Percentiles rank a stretch among this genome's conserved stretches.
Evolutionary conservation across 2,888 invertebrate species (phyloP).

Genomic region (Galerucella pusilla): DNA sequence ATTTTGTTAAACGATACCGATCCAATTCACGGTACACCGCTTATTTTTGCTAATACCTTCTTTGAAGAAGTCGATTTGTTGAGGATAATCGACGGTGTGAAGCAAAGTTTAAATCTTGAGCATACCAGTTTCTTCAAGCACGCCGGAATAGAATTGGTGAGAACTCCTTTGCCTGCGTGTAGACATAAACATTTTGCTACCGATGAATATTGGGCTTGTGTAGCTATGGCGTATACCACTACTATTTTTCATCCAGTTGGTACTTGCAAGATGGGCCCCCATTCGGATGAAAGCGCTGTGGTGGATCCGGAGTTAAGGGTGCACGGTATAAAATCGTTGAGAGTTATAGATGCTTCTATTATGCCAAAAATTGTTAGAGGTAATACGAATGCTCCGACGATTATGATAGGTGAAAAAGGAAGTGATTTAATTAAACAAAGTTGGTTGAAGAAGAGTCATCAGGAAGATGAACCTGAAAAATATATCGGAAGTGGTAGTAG

Average conservation of each 20-base stretch:
- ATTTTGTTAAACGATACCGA: slow-evolving; percentile 74
- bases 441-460: slow-evolving; percentile 45
- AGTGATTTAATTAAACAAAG: slow-evolving; percentile 61
- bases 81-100: slow-evolving; percentile 71
- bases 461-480: not conserved
- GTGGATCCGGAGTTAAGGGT: slow-evolving; percentile 74
- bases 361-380: slow-evolving; percentile 72
- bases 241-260: slow-evolving; percentile 79
- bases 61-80: slow-evolving; percentile 73
- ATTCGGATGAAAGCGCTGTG: slow-evolving; percentile 71
- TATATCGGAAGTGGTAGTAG: not conserved
- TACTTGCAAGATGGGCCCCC: slow-evolving; percentile 78
- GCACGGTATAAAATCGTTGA: slow-evolving; percentile 71
- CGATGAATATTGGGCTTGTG: slow-evolving; percentile 75
- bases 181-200: slow-evolving; percentile 69
- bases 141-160: slow-evolving; percentile 70
- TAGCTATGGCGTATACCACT: slow-evolving; percentile 73
- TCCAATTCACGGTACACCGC: slow-evolving; percentile 77
- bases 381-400: slow-evolving; percentile 64
- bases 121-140: slow-evolving; percentile 70
- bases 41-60: slow-evolving; percentile 79
- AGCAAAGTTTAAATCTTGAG: slow-evolving; percentile 70
- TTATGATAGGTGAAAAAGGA: slow-evolving; percentile 65
- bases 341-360: slow-evolving; percentile 77
- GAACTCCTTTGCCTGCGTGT: slow-evolving; percentile 72